Evolutionary conservation across 2,797 vertebrate species (phyloP).

Genomic region (Heteromormyrus szaboi): DNA sequence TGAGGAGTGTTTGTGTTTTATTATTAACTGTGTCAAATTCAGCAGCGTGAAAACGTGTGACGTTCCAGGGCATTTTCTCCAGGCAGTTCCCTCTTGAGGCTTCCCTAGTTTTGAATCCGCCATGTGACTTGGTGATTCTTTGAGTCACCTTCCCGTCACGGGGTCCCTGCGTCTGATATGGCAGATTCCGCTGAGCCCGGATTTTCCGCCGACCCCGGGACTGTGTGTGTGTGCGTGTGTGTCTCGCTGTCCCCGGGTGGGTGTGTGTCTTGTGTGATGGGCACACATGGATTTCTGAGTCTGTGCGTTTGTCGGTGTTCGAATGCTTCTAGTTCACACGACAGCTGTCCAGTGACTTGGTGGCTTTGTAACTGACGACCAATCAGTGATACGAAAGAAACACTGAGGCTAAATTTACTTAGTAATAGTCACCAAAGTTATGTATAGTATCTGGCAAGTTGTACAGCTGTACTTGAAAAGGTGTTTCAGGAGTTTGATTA

Average conservation of each 20-base stretch:
- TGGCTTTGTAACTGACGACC: neutral
- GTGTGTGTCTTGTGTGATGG: neutral
- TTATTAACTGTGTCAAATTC: neutral
- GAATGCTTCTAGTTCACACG: neutral
- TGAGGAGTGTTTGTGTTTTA: neutral
- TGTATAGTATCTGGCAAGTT: neutral
- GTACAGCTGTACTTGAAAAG: neutral
- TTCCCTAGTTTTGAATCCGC: neutral
- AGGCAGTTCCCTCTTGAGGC: neutral
- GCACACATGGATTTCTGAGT: neutral
- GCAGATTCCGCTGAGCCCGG: neutral
- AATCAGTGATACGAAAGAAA: constrained; percentile 26
- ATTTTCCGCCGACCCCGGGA: neutral
- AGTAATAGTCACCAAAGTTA: neutral
- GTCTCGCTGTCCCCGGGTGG: neutral
- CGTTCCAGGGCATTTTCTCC: neutral
- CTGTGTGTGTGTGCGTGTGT: neutral
- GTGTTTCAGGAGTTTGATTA: neutral
- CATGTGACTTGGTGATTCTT: neutral
- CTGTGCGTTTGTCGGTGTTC: neutral
- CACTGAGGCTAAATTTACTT: constrained; percentile 14
- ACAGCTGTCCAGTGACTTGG: neutral
- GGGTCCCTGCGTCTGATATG: neutral
- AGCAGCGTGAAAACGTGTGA: neutral
- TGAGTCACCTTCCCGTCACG: neutral